Conservation (phyloP, 2,888 invertebrate species). For the Philereme vetulata region DNA sequence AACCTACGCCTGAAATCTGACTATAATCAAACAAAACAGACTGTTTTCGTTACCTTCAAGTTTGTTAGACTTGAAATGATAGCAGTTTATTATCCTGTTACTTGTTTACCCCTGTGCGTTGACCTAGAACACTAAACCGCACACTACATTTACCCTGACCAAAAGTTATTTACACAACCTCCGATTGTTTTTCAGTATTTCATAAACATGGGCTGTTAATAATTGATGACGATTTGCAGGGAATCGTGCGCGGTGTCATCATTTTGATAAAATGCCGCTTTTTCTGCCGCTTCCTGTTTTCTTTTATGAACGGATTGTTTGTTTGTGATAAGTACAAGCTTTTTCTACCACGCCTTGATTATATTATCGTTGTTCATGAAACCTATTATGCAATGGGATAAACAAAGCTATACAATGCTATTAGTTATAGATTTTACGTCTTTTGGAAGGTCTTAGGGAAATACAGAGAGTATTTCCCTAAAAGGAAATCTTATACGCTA, state of each 20-base stretch:
- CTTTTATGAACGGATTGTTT: background rate
- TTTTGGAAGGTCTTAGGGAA: too few relatives aligned
- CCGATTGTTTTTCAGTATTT: conserved; percentile 35
- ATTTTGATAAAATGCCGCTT: background rate
- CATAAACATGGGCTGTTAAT: conserved; percentile 21
- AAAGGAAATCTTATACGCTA: too few relatives aligned
- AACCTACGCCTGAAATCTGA: too few relatives aligned
- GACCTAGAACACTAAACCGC: conserved; percentile 37
- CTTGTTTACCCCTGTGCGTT: conserved; percentile 32
- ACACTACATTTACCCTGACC: conserved; percentile 26
- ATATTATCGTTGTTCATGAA: too few relatives aligned
- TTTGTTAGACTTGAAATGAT: background rate
- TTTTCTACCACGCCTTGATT: too few relatives aligned
- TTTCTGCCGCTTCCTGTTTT: background rate
- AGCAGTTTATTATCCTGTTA: conserved; percentile 2
- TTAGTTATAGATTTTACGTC: too few relatives aligned
- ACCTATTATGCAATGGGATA: too few relatives aligned
- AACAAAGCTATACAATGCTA: too few relatives aligned
- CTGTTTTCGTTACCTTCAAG: too few relatives aligned
- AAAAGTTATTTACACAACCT: conserved; percentile 11
- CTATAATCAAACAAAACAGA: too few relatives aligned
- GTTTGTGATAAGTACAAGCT: too few relatives aligned
- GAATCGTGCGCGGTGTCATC: background rate
- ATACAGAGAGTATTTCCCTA: too few relatives aligned
- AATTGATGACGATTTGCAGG: conserved; percentile 19